Conservation (phyloP, 1,140 invertebrate species). For the Nebria ingens region DNA sequence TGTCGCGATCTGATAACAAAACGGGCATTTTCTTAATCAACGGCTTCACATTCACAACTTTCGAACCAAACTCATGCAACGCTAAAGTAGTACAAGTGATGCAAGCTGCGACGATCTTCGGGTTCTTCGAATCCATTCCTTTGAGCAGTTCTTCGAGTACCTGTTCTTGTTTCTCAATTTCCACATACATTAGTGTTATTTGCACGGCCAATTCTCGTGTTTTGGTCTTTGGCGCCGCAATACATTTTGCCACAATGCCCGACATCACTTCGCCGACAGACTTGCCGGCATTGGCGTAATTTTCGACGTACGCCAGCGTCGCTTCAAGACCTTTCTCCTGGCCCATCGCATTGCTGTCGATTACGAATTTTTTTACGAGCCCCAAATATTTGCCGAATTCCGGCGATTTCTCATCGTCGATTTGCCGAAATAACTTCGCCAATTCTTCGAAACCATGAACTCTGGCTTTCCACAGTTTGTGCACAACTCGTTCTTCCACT, state of each 20-base stretch:
- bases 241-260: conserved; percentile 84
- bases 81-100: conserved; percentile 64
- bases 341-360: conserved; percentile 87
- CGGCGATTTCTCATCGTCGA: conserved; percentile 84
- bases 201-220: conserved; percentile 86
- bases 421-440: conserved; percentile 72
- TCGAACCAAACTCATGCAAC: conserved; percentile 82
- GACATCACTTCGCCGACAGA: conserved; percentile 81
- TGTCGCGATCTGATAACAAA: conserved; percentile 85
- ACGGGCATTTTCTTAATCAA: conserved; percentile 77
- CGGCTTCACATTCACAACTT: conserved; percentile 82
- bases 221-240: conserved; percentile 81
- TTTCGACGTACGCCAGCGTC: conserved; percentile 79
- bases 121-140: conserved; percentile 91
- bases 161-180: conserved; percentile 89
- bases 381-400: conserved; percentile 88
- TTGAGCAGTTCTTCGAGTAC: conserved; percentile 87
- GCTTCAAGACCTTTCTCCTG: conserved; percentile 95
- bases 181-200: conserved; percentile 85
- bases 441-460: conserved; percentile 90
- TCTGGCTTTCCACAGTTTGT: conserved; percentile 93
- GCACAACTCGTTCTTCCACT: conserved; percentile 80
- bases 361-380: conserved; percentile 91
- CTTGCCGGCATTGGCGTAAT: conserved; percentile 74
- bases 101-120: conserved; percentile 84